Base-by-base conservation (phyloP, 2,888 invertebrate species). In the Spodoptera picta region DNA sequence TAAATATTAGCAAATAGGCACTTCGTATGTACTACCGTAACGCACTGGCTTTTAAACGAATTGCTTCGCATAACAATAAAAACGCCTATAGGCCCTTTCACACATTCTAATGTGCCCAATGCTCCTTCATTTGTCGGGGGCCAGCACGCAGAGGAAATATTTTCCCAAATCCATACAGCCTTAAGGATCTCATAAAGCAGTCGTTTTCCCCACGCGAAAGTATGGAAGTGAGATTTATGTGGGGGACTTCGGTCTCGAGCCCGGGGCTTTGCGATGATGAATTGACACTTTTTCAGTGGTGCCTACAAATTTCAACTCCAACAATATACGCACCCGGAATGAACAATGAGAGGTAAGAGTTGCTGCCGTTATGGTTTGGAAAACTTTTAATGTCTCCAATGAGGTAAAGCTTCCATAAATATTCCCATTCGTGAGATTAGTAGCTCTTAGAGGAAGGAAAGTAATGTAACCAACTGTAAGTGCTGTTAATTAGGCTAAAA, bases 111-210 rank as follows among this genome's bases (percentile, higher is more conserved):
- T 92, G 92, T 91, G 90, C 91, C 87, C 90, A 92, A 91, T 88
- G 90, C 89, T 90, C 93, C 91, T 93, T 94, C 92, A 94, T 94
- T 94, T 93, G 93, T 91, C 90, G 91, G 89, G 89, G 92, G 92
- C 92, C 87, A 91, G 92, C 92, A 93, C 92, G 93, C 86, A 90
- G 88, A 89, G 92, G 94, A 93, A 94, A 95, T 95, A 95, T 95
- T 95, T 94, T 91, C 90, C 92, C 92, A 94, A 95, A 95, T 95
- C 95, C 95, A 95, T 95, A 95, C 94, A 92, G 94, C 94, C 95
- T 94, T 94, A 94, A 95, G 94, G 93, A 93, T 94, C 94, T 88
- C 95, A 94, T 95, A 95, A 95, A 95, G 90, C 93, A 95, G 92
- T 92, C 93, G 92, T 90, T 91, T 90, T 92, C 93, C 93, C 92